Evolutionary conservation across 2,888 invertebrate genomes (phyloP), one percentile per base, ranked within the genome.

Genomic region (Flexamia atlantica): DNA sequence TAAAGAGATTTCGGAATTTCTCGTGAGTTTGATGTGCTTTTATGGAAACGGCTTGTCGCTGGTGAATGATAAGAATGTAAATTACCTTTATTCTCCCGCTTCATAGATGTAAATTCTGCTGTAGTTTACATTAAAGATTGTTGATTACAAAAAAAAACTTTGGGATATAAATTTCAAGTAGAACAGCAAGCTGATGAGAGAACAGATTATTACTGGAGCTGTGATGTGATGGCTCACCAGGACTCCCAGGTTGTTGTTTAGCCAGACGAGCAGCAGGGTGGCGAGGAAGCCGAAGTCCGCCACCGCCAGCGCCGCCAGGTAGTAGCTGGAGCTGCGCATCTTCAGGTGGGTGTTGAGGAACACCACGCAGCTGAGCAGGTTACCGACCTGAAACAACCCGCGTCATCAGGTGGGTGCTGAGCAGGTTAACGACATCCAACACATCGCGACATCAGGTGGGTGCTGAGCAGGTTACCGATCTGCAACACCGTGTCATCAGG

Each of bases 241-340:
- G 14, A 88, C 85, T 1, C 91, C 90, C 20, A 91, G 87, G 57
- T 46, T 46, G 46, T 91, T 91, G 88, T 92, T 92, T 46, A 92
- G 89, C 90, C 92, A 92, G 0, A 92, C 92, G 4, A 92, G 86
- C 32, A 93, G 89, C 14, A 94, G 88, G 0, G 92, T 90, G 1
- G 92, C 89, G 25, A 94, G 88, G 87, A 92, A 94, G 1, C 92
- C 92, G 57, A 93, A 92, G 88, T 94, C 94, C 0, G 94, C 92
- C 0, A 91, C 89, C 2, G 94, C 92, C 68, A 94, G 89, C 0
- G 93, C 93, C 0, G 93, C 93, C 83, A 94, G 89, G 87, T 94
- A 94, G 86, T 93, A 93, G 87, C 93, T 93, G 1, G 94, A 94
- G 82, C 93, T 93, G 25, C 93, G 90, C 90, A 92, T 91, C 86